Evolutionary conservation across 2,888 invertebrate species (phyloP), one percentile per base, ranked within the genome.

Genomic region (Drosophila macrospina): DNA sequence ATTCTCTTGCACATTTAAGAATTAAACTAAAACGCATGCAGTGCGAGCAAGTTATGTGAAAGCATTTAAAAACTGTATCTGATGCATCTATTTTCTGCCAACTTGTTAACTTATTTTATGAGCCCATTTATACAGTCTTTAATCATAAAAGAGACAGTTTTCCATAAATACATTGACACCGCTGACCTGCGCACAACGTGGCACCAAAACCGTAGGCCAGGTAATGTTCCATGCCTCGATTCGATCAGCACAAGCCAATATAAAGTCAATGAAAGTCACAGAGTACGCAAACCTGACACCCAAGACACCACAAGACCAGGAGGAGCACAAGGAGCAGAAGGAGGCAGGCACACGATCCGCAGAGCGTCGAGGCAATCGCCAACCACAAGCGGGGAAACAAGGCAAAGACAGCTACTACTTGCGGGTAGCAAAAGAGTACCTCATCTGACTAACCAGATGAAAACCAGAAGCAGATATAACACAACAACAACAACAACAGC

Each of bases 301-400:
- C 42, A 70, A 62, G 34, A 44, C 32, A 45, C 47, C 1, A 3
- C 20, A 20, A 20, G 20, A 20, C 20, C 20, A 55, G 50, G 15
- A n/a, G 11, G n/a, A n/a, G n/a, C n/a, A n/a, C 20, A 8, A 7
- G 24, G n/a, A n/a, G n/a, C n/a, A 24, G 42, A 13, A 16, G 54
- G 24, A n/a, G n/a, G n/a, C n/a, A 59, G 24, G 13, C 16, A 54
- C 64, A 77, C 66, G 73, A 66, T 67, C 68, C 42, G 13, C 37
- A 20, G 37, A 20, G 16, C 47, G 37, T 37, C 32, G 48, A 26
- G 16, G 59, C 54, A 63, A 71, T 71, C 77, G 56, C 54, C 16
- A 24, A 36, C 30, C 60, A 65, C 86, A 80, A 72, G 72, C 80
- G 57, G 51, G 32, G 28, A 62, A 83, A 88, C 88, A 86, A 86